Evolutionary conservation across 2,797 vertebrate species (phyloP).

Genomic region (Acanthornis magna): DNA sequence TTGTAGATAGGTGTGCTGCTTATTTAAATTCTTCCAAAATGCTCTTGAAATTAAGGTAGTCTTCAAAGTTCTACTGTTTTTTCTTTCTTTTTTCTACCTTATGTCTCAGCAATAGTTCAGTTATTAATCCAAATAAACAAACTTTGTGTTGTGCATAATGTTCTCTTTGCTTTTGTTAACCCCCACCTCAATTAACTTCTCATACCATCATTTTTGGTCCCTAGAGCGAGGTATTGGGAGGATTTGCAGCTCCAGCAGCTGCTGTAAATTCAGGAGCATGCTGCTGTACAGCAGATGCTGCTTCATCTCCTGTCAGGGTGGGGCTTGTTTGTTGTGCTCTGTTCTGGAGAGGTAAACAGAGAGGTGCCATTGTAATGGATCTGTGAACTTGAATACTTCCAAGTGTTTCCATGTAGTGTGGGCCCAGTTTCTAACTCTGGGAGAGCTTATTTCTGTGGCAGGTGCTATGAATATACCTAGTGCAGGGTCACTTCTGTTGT

Average conservation of each 20-base stretch:
- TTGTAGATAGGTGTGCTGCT: not conserved
- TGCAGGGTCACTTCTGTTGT: not conserved
- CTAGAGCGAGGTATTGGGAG: not conserved
- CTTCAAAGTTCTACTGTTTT: not conserved
- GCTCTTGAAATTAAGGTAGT: not conserved
- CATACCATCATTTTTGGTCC: not conserved
- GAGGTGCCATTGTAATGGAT: not conserved
- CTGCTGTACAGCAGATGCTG: rapidly evolving
- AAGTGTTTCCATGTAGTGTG: rapidly evolving
- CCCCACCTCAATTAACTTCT: not conserved
- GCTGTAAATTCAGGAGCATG: rapidly evolving
- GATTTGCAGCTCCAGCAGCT: not conserved
- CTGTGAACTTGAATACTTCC: not conserved
- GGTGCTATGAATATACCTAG: rapidly evolving
- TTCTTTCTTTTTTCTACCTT: not conserved
- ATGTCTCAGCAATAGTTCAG: not conserved
- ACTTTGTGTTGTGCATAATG: not conserved
- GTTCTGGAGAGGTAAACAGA: not conserved
- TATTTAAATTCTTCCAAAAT: not conserved
- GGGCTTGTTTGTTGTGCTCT: not conserved
- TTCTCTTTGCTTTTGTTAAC: not conserved
- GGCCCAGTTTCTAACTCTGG: not conserved
- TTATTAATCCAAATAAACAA: not conserved
- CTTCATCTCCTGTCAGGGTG: not conserved
- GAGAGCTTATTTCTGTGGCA: not conserved